phyloP scores from a whole-genome alignment of 2,888 invertebrate genomes.

The Trachelus troglodyta region DNA sequence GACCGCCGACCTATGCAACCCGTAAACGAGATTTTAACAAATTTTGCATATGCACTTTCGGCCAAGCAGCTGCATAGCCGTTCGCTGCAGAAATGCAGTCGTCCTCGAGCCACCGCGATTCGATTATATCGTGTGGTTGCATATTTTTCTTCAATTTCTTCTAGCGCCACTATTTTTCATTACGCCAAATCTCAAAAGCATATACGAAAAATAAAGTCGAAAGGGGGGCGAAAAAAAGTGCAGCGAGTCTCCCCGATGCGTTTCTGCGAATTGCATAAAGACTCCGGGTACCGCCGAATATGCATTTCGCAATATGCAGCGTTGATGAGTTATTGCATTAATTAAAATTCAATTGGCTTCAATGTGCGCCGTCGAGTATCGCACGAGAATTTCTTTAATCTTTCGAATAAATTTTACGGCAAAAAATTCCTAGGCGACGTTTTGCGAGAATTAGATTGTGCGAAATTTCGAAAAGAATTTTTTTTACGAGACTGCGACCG shows the following conservation, averaged over 20 bases:
- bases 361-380: neutral
- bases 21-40: neutral
- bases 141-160: neutral
- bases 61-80: neutral
- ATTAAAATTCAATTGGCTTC: neutral
- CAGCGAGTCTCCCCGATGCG: neutral
- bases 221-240: neutral
- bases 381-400: neutral
- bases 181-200: neutral
- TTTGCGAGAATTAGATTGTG: neutral
- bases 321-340: neutral
- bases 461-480: neutral
- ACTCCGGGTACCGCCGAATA: neutral
- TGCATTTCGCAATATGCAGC: neutral
- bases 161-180: neutral
- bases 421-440: neutral
- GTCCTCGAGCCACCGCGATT: neutral
- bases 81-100: neutral
- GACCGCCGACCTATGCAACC: neutral
- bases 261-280: neutral
- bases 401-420: neutral
- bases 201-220: neutral
- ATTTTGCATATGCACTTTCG: neutral
- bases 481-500: neutral
- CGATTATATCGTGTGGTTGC: neutral